Evolutionary conservation across 2,797 vertebrate genomes (phyloP).

Genomic region (Gadopsis marmoratus): DNA sequence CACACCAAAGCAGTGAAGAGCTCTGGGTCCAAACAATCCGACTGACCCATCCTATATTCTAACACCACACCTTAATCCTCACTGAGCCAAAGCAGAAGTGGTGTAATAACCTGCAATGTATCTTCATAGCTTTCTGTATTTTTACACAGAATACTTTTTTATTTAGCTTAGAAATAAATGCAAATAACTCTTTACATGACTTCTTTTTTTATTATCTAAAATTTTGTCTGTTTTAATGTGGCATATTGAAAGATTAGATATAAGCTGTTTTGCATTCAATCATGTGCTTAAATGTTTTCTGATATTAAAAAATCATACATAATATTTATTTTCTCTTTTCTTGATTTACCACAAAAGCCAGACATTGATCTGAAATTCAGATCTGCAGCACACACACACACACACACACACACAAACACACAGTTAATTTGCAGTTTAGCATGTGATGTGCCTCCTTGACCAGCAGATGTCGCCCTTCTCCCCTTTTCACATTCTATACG

Average conservation of each 20-base stretch:
- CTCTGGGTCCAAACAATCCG: neutral
- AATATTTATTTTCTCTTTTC: neutral
- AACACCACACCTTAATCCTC: neutral
- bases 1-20: rapidly evolving
- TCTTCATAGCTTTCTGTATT: neutral
- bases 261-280: neutral
- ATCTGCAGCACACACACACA: conserved; percentile 23
- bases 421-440: neutral
- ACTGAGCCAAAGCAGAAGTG: neutral
- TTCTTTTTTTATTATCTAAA: neutral
- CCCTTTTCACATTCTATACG: neutral
- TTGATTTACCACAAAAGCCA: neutral
- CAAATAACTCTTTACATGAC: neutral
- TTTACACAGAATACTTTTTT: neutral
- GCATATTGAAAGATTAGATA: neutral
- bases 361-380: neutral
- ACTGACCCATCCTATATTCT: neutral
- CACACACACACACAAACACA: neutral
- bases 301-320: neutral
- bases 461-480: conserved; percentile 55
- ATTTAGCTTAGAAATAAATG: neutral
- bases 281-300: neutral
- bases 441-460: neutral
- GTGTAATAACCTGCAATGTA: neutral
- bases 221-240: neutral